Evolutionary conservation across 2,888 invertebrate genomes (phyloP).

Genomic region (Erynnis tages): DNA sequence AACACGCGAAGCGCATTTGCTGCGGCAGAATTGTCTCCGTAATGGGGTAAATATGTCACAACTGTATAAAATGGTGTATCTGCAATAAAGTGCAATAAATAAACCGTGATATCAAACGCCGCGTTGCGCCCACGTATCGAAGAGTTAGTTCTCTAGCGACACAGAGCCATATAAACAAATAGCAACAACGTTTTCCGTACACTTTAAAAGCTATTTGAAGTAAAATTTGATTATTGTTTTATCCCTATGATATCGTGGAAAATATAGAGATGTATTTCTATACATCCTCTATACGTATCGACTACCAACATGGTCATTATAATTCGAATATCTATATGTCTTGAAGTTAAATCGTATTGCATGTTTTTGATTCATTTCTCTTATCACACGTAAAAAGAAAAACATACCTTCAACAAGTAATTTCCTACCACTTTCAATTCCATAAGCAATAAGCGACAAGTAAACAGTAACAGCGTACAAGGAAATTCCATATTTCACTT

Average conservation of each 20-base stretch:
- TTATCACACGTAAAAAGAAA: too few relatives aligned
- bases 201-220: too few relatives aligned
- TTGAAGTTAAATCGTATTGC: neutral
- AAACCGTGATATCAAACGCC: neutral
- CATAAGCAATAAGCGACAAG: slow-evolving; percentile 58
- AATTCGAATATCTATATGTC: too few relatives aligned
- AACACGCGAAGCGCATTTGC: slow-evolving; percentile 57
- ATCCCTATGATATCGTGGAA: too few relatives aligned
- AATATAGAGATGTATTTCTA: too few relatives aligned
- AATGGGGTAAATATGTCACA: slow-evolving; percentile 64
- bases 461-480: slow-evolving; percentile 63
- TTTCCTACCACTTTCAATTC: slow-evolving; percentile 60
- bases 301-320: too few relatives aligned
- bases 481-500: slow-evolving; percentile 56
- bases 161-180: too few relatives aligned
- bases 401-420: slow-evolving; percentile 56
- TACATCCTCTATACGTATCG: too few relatives aligned
- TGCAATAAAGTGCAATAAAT: slow-evolving; percentile 34
- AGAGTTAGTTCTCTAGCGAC: neutral
- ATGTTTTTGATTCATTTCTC: neutral
- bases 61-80: slow-evolving; percentile 69
- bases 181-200: too few relatives aligned
- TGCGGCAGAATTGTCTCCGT: slow-evolving; percentile 50
- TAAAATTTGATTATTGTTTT: too few relatives aligned
- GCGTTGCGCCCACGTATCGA: neutral